Percentiles rank a stretch among this genome's conserved stretches.
phyloP scores from a whole-genome alignment of 2,888 invertebrate genomes.

The Erebia epiphron region DNA sequence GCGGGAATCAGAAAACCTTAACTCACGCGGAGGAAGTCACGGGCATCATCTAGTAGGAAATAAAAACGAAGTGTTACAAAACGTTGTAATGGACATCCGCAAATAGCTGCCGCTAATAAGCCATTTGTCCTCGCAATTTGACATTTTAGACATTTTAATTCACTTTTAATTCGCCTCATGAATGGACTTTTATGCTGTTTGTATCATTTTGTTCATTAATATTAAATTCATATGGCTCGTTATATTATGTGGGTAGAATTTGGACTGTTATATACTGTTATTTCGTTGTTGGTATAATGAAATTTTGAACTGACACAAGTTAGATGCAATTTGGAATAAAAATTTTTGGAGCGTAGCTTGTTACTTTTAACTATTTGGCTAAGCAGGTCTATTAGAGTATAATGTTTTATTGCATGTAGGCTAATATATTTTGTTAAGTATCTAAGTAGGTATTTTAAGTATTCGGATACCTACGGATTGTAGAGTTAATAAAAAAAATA shows the following conservation, averaged over 20 bases:
- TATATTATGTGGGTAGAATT: slow-evolving; percentile 60
- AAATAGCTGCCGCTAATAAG: slow-evolving; percentile 62
- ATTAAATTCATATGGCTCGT: slow-evolving; percentile 70
- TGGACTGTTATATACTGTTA: slow-evolving; percentile 51
- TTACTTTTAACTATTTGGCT: slow-evolving; percentile 7
- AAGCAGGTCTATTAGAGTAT: not conserved
- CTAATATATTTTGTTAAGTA: not conserved
- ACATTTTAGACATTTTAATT: slow-evolving; percentile 80
- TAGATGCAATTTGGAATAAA: slow-evolving; percentile 58
- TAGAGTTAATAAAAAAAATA: not conserved
- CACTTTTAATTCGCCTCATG: slow-evolving; percentile 76
- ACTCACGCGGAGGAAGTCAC: too few species aligned
- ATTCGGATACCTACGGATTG: not conserved
- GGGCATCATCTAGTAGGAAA: too few species aligned
- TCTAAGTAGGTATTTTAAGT: too few species aligned
- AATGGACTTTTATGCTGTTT: slow-evolving; percentile 78
- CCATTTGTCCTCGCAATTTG: slow-evolving; percentile 74
- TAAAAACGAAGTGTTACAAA: not conserved
- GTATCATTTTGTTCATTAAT: slow-evolving; percentile 79
- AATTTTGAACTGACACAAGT: slow-evolving; percentile 52
- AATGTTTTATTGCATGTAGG: not conserved
- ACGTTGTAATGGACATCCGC: slow-evolving; percentile 52
- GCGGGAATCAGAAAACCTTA: too few species aligned
- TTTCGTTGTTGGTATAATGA: slow-evolving; percentile 48
- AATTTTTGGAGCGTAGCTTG: slow-evolving; percentile 58